A percentile compares a stretch with the other conserved stretches of the same genome.
Conservation (phyloP, 2,797 vertebrate genomes). For the Tiaroga cobitis region DNA sequence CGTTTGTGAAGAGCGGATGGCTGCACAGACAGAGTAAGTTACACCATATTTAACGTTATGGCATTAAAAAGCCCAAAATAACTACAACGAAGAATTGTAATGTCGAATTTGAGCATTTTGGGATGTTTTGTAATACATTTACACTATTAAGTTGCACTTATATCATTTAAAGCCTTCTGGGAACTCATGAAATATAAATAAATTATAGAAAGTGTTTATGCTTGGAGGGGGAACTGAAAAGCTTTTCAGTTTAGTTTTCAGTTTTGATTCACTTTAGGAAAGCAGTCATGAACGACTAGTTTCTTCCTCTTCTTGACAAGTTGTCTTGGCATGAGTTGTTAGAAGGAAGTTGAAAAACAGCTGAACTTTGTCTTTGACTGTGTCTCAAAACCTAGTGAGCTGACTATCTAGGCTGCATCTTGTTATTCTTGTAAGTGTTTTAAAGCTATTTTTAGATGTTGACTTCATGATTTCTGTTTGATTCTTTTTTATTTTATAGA, state of each 20-base stretch:
- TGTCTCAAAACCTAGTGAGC: conserved; percentile 1
- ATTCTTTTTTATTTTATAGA: neutral
- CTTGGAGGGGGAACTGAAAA: neutral
- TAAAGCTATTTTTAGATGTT: neutral
- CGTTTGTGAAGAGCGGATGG: conserved; percentile 86
- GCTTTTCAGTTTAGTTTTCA: neutral
- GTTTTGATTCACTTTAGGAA: neutral
- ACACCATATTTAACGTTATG: neutral
- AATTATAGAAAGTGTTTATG: neutral
- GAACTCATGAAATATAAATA: conserved; percentile 2
- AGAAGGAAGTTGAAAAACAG: neutral
- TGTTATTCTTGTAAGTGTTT: conserved; percentile 22
- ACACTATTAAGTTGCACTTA: neutral
- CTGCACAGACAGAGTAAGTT: conserved; percentile 85
- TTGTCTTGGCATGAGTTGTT: neutral
- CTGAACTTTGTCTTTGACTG: conserved; percentile 18
- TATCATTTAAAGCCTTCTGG: conserved; percentile 19
- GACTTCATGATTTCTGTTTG: neutral
- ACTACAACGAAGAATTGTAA: neutral
- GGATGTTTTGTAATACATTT: neutral
- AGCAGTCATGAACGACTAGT: neutral
- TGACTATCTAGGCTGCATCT: conserved; percentile 4
- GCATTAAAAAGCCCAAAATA: neutral
- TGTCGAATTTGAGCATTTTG: neutral
- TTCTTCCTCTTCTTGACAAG: neutral